Percentiles rank a stretch among this genome's conserved stretches.
Conservation (phyloP, 2,888 invertebrate species). For the Oegoconia quadripuncta region DNA sequence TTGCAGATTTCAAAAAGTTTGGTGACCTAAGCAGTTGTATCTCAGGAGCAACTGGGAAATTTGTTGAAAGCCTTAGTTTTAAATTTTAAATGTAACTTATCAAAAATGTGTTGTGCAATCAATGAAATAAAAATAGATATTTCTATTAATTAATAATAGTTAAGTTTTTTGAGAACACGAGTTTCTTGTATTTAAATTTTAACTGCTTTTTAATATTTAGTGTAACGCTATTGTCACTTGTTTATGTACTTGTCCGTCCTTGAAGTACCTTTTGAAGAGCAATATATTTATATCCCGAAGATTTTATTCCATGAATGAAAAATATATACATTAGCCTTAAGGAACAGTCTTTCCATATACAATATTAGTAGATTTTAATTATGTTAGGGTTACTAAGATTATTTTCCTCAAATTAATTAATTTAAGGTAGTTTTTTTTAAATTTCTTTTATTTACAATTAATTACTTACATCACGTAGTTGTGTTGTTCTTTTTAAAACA, state of each 20-base stretch:
- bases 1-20: too few relatives aligned
- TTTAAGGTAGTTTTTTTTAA: background rate
- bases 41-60: too few relatives aligned
- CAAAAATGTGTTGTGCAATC: background rate
- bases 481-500: too few relatives aligned
- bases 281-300: conserved; percentile 1
- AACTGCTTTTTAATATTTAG: conserved; percentile 2
- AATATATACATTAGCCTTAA: conserved; percentile 2
- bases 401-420: background rate
- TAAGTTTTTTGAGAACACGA: too few relatives aligned
- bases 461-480: too few relatives aligned
- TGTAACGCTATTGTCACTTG: background rate
- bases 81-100: too few relatives aligned
- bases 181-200: too few relatives aligned
- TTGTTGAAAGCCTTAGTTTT: too few relatives aligned
- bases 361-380: background rate
- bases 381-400: background rate
- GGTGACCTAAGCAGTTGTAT: too few relatives aligned
- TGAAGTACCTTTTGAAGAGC: conserved; percentile 6
- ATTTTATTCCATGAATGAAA: conserved; percentile 6
- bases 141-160: background rate
- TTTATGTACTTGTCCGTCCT: conserved; percentile 16
- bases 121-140: background rate
- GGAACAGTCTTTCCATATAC: conserved; percentile 12
- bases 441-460: background rate